Conservation (phyloP, 2,113 vertebrate genomes). For the Toxotes jaculatrix region DNA sequence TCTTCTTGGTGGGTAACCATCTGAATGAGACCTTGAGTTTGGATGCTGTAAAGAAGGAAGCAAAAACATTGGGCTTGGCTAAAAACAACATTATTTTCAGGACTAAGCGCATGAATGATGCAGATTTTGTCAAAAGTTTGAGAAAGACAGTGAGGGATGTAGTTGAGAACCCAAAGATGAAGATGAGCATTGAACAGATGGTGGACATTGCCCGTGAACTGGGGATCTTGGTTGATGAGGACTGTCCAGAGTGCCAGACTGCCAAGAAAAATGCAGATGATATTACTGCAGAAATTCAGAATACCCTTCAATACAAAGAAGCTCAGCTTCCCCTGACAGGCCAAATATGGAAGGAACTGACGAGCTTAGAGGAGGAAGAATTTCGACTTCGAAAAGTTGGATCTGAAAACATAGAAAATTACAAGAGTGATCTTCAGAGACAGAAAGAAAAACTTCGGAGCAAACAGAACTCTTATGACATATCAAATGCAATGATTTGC, state of each 20-base stretch:
- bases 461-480: constrained; percentile 47
- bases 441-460: constrained; percentile 50
- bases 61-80: constrained; percentile 44
- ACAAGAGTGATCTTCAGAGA: constrained; percentile 63
- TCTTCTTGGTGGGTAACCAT: constrained; percentile 70
- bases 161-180: neutral
- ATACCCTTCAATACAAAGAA: constrained; percentile 71
- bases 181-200: constrained; percentile 62
- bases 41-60: constrained; percentile 35
- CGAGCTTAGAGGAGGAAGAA: constrained; percentile 76
- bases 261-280: constrained; percentile 64
- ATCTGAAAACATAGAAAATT: constrained; percentile 55
- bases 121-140: constrained; percentile 67
- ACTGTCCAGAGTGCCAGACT: constrained; percentile 53
- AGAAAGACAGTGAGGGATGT: constrained; percentile 29
- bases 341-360: constrained; percentile 72
- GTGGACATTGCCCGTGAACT: constrained; percentile 56
- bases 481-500: constrained; percentile 65
- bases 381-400: constrained; percentile 67
- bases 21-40: constrained; percentile 20
- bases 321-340: constrained; percentile 72
- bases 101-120: constrained; percentile 61
- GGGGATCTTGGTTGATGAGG: constrained; percentile 77
- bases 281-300: constrained; percentile 57
- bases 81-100: constrained; percentile 62